Evolutionary conservation across 2,113 vertebrate species (phyloP).

Genomic region (Laticauda laticaudata): DNA sequence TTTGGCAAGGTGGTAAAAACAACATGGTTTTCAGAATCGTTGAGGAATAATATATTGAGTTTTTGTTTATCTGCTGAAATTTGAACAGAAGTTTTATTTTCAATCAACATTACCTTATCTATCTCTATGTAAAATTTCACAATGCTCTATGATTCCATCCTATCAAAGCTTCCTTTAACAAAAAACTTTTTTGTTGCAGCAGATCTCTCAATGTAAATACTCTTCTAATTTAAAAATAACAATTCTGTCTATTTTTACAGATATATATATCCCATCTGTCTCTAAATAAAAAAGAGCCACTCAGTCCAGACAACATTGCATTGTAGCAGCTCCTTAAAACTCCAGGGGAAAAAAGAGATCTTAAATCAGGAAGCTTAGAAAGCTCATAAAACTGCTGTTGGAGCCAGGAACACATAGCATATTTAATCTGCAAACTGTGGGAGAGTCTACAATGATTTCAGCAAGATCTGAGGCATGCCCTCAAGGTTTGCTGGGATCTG

Average conservation of each 20-base stretch:
- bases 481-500: constrained; percentile 98
- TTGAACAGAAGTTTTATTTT: constrained; percentile 50
- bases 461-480: constrained; percentile 99
- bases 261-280: constrained; percentile 67
- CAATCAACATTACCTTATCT: constrained; percentile 49
- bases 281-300: constrained; percentile 74
- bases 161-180: constrained; percentile 41
- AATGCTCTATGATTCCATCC: constrained; percentile 25
- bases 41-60: constrained; percentile 60
- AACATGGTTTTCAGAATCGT: constrained; percentile 60
- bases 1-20: constrained; percentile 43
- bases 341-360: constrained; percentile 74
- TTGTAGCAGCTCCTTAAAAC: constrained; percentile 89
- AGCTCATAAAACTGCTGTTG: constrained; percentile 83
- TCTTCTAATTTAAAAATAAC: constrained; percentile 60
- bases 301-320: constrained; percentile 75
- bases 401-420: constrained; percentile 95
- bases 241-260: constrained; percentile 62
- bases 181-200: neutral
- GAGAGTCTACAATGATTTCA: constrained; percentile 88
- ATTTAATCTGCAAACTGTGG: constrained; percentile 96
- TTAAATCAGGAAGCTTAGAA: constrained; percentile 89
- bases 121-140: constrained; percentile 55
- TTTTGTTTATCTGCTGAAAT: constrained; percentile 48
- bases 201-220: neutral